Conservation (phyloP, 64 coral and sea anemone genomes). For the Montipora foliosa region DNA sequence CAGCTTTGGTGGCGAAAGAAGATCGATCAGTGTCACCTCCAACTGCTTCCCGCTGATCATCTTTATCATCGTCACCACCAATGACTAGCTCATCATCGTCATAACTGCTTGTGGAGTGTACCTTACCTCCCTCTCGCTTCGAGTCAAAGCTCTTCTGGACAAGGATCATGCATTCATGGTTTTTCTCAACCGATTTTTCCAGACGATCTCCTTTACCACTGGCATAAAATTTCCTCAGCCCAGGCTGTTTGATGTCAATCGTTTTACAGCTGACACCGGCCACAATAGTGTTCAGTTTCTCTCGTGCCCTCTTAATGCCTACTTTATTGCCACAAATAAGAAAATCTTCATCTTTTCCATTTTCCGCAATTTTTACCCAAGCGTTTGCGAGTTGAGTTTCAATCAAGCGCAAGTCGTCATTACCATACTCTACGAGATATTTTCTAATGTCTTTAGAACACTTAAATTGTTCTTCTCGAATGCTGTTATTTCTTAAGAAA, state of each 20-base stretch:
- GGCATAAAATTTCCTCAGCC: conserved; percentile 23
- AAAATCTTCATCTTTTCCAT: neutral
- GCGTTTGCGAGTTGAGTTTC: conserved; percentile 7
- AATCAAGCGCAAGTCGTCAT: conserved; percentile 26
- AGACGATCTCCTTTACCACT: conserved; percentile 42
- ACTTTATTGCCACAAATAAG: conserved; percentile 59
- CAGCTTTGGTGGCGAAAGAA: neutral
- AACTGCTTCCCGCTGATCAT: neutral
- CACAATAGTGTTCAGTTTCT: neutral
- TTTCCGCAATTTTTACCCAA: conserved; percentile 18
- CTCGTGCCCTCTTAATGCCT: neutral
- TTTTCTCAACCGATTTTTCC: conserved; percentile 34
- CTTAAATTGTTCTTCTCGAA: conserved; percentile 15
- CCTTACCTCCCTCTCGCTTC: neutral
- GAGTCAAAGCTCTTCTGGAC: neutral
- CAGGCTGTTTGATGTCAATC: conserved; percentile 34
- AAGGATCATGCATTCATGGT: conserved; percentile 29
- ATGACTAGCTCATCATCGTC: neutral
- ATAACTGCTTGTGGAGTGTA: neutral
- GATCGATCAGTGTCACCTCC: neutral
- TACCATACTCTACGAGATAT: conserved; percentile 35
- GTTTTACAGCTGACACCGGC: neutral
- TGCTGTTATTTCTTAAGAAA: conserved; percentile 36
- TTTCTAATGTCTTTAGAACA: neutral
- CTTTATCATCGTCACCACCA: neutral